Conservation (phyloP, 2,888 invertebrate species). For the Prosapia bicincta region DNA sequence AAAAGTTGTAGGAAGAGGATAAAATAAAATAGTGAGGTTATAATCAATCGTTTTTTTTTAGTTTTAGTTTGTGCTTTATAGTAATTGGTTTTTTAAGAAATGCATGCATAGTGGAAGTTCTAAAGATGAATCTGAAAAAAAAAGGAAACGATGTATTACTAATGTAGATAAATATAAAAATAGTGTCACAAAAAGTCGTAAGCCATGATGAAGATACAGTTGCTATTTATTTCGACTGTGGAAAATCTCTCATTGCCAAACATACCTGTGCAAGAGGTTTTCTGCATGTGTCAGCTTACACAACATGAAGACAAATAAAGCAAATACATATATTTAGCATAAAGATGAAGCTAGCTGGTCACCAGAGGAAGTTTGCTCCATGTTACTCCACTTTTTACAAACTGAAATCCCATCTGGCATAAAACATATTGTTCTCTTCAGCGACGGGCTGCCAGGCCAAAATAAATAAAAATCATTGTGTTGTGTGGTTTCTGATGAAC, state of each 20-base stretch:
- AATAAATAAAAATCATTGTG: conserved; percentile 32
- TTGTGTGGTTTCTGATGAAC: conserved; percentile 18
- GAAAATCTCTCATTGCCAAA: conserved; percentile 6
- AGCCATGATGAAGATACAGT: not conserved
- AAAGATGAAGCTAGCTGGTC: not conserved
- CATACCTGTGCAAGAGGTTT: too few relatives aligned
- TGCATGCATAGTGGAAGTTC: not conserved
- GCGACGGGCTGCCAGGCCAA: conserved; percentile 22
- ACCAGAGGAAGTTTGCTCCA: conserved; percentile 3
- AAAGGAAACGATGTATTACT: conserved; percentile 23
- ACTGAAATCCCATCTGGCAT: not conserved
- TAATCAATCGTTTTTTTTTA: not conserved
- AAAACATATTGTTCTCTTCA: not conserved
- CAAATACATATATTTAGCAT: not conserved
- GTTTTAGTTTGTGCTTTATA: too few relatives aligned
- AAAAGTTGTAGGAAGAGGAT: too few relatives aligned
- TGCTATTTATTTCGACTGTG: not conserved
- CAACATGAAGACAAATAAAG: conserved; percentile 1
- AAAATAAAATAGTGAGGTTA: not conserved
- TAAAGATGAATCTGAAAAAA: conserved; percentile 20
- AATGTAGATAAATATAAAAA: conserved; percentile 26
- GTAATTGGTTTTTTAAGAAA: too few relatives aligned
- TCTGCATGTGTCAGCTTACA: not conserved
- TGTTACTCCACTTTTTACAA: not conserved
- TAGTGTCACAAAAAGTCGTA: conserved; percentile 7